Evolutionary conservation across 2,888 invertebrate genomes (phyloP), one percentile per base, ranked within the genome.

Genomic region (Caenorhabditis angaria): DNA sequence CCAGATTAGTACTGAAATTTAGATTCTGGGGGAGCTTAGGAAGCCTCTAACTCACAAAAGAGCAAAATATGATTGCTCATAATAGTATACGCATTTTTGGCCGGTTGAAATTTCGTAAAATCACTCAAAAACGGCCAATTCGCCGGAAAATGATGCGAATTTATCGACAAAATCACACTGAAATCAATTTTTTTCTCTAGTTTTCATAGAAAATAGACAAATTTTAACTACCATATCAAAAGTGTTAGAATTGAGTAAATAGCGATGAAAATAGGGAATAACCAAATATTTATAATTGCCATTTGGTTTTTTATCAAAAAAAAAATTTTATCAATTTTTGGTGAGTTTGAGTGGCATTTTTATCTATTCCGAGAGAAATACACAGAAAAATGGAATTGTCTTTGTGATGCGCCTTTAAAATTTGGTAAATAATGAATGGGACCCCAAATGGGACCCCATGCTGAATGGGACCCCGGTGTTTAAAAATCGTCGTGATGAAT

Each of bases 271-370:
- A 67, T 61, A 20, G 71, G 71, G 61, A 71, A 67, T 35, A 71
- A 63, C 71, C 71, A 71, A 61, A 71, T 71, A 64, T 71, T 71
- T 35, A 66, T 63, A 61, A 71, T 67, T 71, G 71, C 64, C 71
- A 71, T 71, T 12, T 57, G n/a, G n/a, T n/a, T n/a, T n/a, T n/a
- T n/a, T n/a, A n/a, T n/a, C n/a, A n/a, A n/a, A n/a, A n/a, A n/a
- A n/a, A n/a, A n/a, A n/a, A n/a, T n/a, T n/a, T n/a, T n/a, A n/a
- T n/a, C n/a, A n/a, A n/a, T n/a, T n/a, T n/a, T n/a, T n/a, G n/a
- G n/a, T n/a, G n/a, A n/a, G n/a, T n/a, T n/a, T n/a, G n/a, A n/a
- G n/a, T n/a, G n/a, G n/a, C n/a, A n/a, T n/a, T n/a, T n/a, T n/a
- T n/a, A n/a, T n/a, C n/a, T n/a, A n/a, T n/a, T n/a, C n/a, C n/a